Evolutionary conservation across 1,140 invertebrate species (phyloP).

Genomic region (Camponotus floridanus): DNA sequence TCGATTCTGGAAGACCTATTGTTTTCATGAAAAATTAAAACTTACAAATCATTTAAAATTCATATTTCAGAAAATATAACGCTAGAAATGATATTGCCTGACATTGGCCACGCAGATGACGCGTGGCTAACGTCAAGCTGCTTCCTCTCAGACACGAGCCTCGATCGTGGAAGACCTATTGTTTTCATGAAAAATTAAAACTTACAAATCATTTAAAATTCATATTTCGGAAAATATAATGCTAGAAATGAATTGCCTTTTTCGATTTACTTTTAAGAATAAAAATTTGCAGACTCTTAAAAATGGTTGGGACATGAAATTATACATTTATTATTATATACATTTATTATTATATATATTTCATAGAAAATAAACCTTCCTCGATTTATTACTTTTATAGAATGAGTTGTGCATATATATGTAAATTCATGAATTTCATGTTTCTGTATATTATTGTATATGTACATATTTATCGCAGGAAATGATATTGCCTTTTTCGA

Average conservation of each 20-base stretch:
- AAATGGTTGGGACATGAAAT: too few species aligned
- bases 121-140: slow-evolving; percentile 10
- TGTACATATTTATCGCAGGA: too few species aligned
- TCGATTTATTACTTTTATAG: not conserved
- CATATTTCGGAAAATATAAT: too few species aligned
- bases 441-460: too few species aligned
- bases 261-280: too few species aligned
- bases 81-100: too few species aligned
- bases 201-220: not conserved
- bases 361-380: not conserved
- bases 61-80: too few species aligned
- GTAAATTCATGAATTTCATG: not conserved
- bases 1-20: not conserved
- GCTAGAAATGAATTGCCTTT: too few species aligned
- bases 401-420: not conserved
- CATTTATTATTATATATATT: not conserved
- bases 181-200: not conserved
- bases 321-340: too few species aligned
- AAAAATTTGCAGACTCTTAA: too few species aligned
- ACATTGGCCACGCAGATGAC: not conserved
- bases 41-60: not conserved
- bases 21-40: not conserved
- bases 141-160: not conserved
- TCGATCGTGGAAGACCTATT: not conserved
- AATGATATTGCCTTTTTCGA: too few species aligned